phyloP scores from a whole-genome alignment of 1,140 invertebrate species.

The Drosophila sulfurigaster region DNA sequence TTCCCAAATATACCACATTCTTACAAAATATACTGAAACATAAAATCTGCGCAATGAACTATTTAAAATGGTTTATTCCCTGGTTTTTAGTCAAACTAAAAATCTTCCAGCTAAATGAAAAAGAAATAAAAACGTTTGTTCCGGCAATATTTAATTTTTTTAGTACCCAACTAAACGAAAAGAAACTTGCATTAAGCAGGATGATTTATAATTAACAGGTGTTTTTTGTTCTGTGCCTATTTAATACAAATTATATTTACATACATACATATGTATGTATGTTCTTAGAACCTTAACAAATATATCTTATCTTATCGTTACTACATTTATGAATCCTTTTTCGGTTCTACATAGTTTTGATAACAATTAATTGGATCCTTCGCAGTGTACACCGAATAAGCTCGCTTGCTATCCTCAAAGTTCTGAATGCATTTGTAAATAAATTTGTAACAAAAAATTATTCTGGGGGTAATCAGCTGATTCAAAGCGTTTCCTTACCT shows the following conservation, averaged over 20 bases:
- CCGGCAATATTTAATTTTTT: too few relatives aligned
- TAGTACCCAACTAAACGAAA: too few relatives aligned
- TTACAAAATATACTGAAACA: not conserved
- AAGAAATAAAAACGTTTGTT: too few relatives aligned
- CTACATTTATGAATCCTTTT: constrained; percentile 43
- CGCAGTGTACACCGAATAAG: constrained; percentile 60
- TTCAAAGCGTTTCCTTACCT: constrained; percentile 38
- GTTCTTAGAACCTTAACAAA: too few relatives aligned
- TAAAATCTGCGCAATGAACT: not conserved
- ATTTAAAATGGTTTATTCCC: too few relatives aligned
- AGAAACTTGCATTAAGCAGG: too few relatives aligned
- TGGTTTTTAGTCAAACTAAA: too few relatives aligned
- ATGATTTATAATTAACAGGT: too few relatives aligned
- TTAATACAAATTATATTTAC: too few relatives aligned
- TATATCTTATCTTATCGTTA: constrained; percentile 7
- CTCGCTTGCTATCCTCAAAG: constrained; percentile 59
- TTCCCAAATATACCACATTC: not conserved
- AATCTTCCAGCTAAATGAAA: too few relatives aligned
- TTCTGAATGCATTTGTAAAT: constrained; percentile 46
- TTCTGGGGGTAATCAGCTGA: constrained; percentile 1
- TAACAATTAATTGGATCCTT: constrained; percentile 79
- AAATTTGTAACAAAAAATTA: not conserved
- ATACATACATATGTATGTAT: too few relatives aligned
- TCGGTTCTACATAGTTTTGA: constrained; percentile 61
- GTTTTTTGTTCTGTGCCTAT: too few relatives aligned